Percentiles rank a stretch among this genome's conserved stretches.
phyloP scores from a whole-genome alignment of 2,113 vertebrate species.

The Oceanites oceanicus region DNA sequence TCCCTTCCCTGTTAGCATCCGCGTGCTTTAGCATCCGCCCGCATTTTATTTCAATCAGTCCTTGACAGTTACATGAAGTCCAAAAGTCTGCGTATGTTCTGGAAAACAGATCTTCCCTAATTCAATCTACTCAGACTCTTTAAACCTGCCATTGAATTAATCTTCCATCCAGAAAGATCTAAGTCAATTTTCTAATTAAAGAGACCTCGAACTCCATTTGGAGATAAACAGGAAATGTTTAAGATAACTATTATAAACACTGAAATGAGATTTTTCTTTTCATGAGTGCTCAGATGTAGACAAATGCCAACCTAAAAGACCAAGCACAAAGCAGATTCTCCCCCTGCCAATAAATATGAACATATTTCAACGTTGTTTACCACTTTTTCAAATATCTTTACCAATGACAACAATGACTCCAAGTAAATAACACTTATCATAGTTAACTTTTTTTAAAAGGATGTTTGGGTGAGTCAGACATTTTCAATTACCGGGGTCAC shows the following conservation, averaged over 20 bases:
- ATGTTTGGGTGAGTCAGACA: neutral
- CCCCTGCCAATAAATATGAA: neutral
- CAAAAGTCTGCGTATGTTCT: neutral
- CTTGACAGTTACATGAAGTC: neutral
- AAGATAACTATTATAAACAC: neutral
- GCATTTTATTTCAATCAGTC: neutral
- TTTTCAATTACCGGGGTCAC: neutral
- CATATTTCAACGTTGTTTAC: neutral
- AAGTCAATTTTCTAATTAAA: neutral
- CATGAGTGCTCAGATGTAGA: neutral
- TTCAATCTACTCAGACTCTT: neutral
- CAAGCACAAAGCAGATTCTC: neutral
- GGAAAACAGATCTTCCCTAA: neutral
- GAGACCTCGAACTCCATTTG: neutral
- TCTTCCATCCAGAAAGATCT: neutral
- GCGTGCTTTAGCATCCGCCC: neutral
- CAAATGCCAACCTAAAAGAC: neutral
- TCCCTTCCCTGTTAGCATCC: neutral
- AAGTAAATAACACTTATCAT: neutral
- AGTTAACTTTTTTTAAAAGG: neutral
- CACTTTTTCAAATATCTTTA: neutral
- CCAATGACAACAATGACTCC: neutral
- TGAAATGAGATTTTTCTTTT: neutral
- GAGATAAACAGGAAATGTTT: constrained; percentile 54
- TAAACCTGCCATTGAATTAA: neutral